phyloP scores from a whole-genome alignment of 2,113 vertebrate genomes.

The Austrofundulus limnaeus region DNA sequence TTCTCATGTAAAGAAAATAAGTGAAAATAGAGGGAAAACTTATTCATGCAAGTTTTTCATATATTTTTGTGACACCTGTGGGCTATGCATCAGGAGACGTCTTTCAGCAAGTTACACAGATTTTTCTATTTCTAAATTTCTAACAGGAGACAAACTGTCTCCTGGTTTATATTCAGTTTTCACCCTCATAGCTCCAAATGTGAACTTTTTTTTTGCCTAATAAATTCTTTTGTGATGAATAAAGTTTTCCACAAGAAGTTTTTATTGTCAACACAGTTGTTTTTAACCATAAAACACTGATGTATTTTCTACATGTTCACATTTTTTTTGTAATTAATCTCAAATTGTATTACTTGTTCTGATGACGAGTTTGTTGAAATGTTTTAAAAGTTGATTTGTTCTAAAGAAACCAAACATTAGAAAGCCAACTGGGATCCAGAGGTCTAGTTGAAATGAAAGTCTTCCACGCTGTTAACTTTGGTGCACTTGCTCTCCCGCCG shows the following conservation, averaged over 20 bases:
- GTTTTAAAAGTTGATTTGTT: not conserved
- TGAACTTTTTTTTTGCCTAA: not conserved
- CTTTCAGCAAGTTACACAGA: no score
- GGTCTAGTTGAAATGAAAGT: conserved; percentile 32
- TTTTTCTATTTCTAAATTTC: no score
- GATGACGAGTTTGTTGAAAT: no score
- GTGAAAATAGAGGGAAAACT: no score
- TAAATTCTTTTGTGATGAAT: not conserved
- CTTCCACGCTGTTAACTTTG: conserved; percentile 62
- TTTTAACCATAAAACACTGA: not conserved
- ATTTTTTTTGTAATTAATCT: no score
- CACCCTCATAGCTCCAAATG: not conserved
- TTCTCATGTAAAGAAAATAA: no score
- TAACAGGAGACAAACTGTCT: not conserved
- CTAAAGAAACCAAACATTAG: conserved; percentile 6
- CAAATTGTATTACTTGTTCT: no score
- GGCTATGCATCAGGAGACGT: no score
- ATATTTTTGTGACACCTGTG: no score
- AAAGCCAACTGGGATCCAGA: conserved; percentile 26
- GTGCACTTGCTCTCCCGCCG: conserved; percentile 57
- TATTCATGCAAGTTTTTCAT: no score
- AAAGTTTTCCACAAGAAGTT: no score
- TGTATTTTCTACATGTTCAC: conserved; percentile 11
- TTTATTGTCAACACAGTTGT: not conserved
- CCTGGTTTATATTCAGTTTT: not conserved